Evolutionary conservation across 2,888 invertebrate genomes (phyloP).

Genomic region (Tetragonula carbonaria): DNA sequence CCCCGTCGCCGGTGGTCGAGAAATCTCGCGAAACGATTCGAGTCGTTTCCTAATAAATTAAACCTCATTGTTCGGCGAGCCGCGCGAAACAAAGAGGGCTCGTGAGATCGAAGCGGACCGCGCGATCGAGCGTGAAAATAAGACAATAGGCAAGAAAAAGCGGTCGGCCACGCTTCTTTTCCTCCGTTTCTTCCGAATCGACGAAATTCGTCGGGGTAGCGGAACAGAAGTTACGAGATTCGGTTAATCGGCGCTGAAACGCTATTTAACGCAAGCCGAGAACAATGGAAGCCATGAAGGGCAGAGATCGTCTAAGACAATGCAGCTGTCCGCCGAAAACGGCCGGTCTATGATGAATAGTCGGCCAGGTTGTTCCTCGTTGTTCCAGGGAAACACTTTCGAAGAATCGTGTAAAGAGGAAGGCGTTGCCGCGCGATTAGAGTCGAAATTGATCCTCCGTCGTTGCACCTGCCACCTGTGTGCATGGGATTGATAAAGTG

Average conservation of each 20-base stretch:
- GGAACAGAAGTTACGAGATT: conserved; percentile 60
- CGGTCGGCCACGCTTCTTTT: conserved; percentile 39
- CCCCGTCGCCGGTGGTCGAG: conserved; percentile 38
- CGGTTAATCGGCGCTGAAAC: conserved; percentile 63
- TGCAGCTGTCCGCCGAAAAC: conserved; percentile 68
- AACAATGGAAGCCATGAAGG: conserved; percentile 65
- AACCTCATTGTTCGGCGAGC: conserved; percentile 74
- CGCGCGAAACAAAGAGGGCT: conserved; percentile 65
- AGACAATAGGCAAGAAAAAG: conserved; percentile 80
- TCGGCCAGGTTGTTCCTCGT: conserved; percentile 47
- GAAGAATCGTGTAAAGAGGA: conserved; percentile 73
- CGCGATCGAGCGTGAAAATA: conserved; percentile 77
- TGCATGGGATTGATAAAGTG: not conserved
- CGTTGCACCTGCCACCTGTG: conserved; percentile 42
- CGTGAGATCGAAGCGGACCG: conserved; percentile 5
- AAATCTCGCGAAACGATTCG: conserved; percentile 8
- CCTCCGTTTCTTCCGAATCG: not conserved
- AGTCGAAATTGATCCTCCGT: conserved; percentile 67
- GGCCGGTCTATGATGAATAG: conserved; percentile 61
- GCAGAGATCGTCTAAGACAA: conserved; percentile 70
- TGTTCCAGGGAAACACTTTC: conserved; percentile 47
- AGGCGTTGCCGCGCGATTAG: conserved; percentile 73
- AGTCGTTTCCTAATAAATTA: conserved; percentile 59
- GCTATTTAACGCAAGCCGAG: conserved; percentile 61
- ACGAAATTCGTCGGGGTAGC: conserved; percentile 58